These are phyloP conservation scores for Drosophila flavopinicola DNA, from an alignment of 2,888 invertebrate species.

Conservation along the genomic window DNA sequence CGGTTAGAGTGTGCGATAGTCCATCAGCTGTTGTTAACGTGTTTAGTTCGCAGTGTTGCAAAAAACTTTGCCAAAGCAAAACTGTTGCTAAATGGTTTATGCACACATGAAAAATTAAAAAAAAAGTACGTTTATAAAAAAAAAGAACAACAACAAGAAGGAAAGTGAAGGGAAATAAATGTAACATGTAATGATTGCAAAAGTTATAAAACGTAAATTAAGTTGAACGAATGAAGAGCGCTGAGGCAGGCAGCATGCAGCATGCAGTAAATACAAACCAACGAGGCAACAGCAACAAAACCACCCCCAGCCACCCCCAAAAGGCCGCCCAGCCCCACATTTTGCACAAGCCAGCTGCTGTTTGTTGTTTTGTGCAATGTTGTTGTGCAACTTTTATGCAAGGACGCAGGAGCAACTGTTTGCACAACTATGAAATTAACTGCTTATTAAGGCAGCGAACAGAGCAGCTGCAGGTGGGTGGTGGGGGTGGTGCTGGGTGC, in stretches of 20 bases:
- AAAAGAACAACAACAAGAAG: slow-evolving; percentile 9
- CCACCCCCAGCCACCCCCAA: slow-evolving; percentile 1
- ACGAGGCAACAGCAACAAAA: slow-evolving; percentile 1
- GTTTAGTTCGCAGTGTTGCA: slow-evolving; percentile 4
- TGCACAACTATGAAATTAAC: slow-evolving; percentile 76
- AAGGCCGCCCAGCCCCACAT: not conserved
- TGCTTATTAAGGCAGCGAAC: slow-evolving; percentile 72
- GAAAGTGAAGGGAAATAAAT: slow-evolving; percentile 54
- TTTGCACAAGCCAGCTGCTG: slow-evolving; percentile 10
- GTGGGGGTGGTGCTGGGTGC: not conserved
- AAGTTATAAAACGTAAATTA: slow-evolving; percentile 79
- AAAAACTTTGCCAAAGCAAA: slow-evolving; percentile 65
- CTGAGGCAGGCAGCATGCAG: slow-evolving; percentile 25
- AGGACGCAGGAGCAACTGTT: slow-evolving; percentile 54
- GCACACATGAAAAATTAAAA: slow-evolving; percentile 64
- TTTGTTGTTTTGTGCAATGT: slow-evolving; percentile 68
- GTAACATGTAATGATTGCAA: slow-evolving; percentile 79
- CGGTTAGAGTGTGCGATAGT: slow-evolving; percentile 30
- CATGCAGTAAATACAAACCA: slow-evolving; percentile 46
- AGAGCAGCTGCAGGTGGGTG: not conserved
- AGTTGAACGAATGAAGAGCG: slow-evolving; percentile 77
- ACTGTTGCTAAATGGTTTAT: slow-evolving; percentile 75
- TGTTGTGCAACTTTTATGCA: slow-evolving; percentile 73
- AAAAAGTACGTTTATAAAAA: slow-evolving; percentile 14
- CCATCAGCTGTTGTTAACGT: slow-evolving; percentile 1